Conservation (phyloP, 2,797 vertebrate genomes). For the Rousettus madagascariensis region DNA sequence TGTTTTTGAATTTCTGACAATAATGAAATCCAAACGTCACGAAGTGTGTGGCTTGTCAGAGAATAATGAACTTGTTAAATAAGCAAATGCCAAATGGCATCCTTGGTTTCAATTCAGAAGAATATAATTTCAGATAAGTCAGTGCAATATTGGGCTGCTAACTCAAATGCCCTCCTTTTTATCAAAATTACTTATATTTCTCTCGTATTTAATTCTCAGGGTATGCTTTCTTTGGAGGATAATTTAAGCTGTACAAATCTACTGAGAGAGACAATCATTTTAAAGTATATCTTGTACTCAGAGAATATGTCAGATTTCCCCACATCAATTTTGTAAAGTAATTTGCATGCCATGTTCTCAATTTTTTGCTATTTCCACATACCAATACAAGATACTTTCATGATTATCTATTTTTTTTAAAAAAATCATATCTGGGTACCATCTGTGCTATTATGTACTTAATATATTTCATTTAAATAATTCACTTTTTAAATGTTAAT, state of each 20-base stretch:
- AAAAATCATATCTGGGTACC: neutral
- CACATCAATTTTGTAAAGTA: neutral
- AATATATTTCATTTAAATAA: constrained; percentile 40
- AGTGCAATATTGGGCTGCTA: neutral
- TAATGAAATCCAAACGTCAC: neutral
- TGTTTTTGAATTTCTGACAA: constrained; percentile 13
- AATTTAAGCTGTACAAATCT: neutral
- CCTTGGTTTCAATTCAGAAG: constrained; percentile 6
- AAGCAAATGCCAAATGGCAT: constrained; percentile 19
- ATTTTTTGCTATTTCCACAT: neutral
- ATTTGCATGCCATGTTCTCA: neutral
- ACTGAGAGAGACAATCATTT: neutral
- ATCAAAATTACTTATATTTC: constrained; percentile 33
- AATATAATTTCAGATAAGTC: neutral
- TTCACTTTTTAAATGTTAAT: constrained; percentile 49
- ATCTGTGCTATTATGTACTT: constrained; percentile 42
- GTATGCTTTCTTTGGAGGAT: neutral
- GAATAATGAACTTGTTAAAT: constrained; percentile 28
- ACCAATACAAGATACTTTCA: neutral
- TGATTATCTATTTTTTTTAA: neutral
- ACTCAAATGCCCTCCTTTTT: constrained; percentile 21
- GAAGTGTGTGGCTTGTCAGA: neutral
- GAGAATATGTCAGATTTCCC: neutral
- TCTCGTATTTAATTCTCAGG: neutral
- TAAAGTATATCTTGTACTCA: neutral